A percentile compares a stretch with the other conserved stretches of the same genome.
Conservation (phyloP, 2,888 invertebrate species). For the Phaonia tiefii region DNA sequence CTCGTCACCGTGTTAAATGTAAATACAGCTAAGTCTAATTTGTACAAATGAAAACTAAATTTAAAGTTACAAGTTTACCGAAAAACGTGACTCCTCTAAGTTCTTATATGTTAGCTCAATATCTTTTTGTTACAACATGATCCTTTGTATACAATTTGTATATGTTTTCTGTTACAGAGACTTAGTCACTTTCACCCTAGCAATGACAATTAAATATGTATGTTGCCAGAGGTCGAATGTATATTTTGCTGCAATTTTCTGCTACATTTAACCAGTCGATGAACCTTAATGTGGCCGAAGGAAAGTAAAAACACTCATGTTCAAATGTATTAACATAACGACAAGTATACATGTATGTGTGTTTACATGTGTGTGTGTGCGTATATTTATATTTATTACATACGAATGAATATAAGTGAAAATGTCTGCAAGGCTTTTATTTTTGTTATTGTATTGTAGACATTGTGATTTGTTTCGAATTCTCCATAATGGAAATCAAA, state of each 20-base stretch:
- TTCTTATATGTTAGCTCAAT: no score
- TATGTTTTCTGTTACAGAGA: no score
- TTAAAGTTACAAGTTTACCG: no score
- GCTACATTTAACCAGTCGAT: constrained; percentile 61
- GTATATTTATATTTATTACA: neutral
- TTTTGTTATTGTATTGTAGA: neutral
- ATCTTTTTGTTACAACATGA: no score
- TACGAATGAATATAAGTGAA: neutral
- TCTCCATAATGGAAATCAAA: constrained; percentile 45
- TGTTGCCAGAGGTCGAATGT: constrained; percentile 30
- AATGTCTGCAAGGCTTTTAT: constrained; percentile 1
- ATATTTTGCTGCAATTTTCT: constrained; percentile 63
- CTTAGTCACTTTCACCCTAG: constrained; percentile 21
- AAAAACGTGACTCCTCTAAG: no score
- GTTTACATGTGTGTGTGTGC: constrained; percentile 1
- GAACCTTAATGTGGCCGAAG: constrained; percentile 43
- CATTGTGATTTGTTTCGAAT: constrained; percentile 59
- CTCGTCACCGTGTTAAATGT: no score
- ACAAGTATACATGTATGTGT: constrained; percentile 1
- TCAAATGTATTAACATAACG: neutral
- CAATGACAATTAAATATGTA: constrained; percentile 14
- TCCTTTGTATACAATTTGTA: no score
- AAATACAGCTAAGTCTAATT: no score
- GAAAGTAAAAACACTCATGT: constrained; percentile 30
- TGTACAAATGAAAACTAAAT: no score